Conservation (phyloP, 2,888 invertebrate species). For the Drosophila formosana region DNA sequence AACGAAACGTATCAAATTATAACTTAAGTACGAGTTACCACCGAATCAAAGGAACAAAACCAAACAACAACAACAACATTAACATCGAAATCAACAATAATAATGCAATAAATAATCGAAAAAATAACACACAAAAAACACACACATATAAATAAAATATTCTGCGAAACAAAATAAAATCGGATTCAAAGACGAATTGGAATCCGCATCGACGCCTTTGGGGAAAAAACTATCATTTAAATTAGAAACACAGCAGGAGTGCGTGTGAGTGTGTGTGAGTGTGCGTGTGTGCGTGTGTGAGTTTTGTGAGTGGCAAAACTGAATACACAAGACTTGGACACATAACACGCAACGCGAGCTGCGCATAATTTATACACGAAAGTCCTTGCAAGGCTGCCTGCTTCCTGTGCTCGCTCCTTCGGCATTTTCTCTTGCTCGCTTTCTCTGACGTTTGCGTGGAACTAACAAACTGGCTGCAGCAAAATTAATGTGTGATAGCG, state of each 20-base stretch:
- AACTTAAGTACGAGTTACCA: conserved; percentile 69
- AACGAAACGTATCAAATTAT: conserved; percentile 74
- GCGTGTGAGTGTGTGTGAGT: conserved; percentile 5
- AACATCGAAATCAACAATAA: conserved; percentile 28
- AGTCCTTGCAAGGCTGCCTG: conserved; percentile 29
- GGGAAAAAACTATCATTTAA: conserved; percentile 65
- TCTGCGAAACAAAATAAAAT: conserved; percentile 31
- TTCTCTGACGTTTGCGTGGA: conserved; percentile 41
- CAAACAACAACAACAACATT: conserved; percentile 42
- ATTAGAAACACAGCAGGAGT: conserved; percentile 56
- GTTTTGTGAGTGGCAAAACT: conserved; percentile 2
- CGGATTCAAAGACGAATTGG: conserved; percentile 35
- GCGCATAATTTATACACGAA: conserved; percentile 31
- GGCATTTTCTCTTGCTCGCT: conserved; percentile 16
- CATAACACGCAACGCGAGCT: conserved; percentile 30
- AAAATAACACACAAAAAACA: not conserved
- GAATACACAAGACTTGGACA: conserved; percentile 16
- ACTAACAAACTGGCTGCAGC: conserved; percentile 68
- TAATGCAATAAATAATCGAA: conserved; percentile 32
- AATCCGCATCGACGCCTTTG: conserved; percentile 29
- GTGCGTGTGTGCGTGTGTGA: conserved; percentile 2
- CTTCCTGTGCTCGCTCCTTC: not conserved
- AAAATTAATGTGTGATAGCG: conserved; percentile 89
- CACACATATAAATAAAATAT: conserved; percentile 12
- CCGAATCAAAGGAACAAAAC: conserved; percentile 56